phyloP scores from a whole-genome alignment of 1,140 invertebrate genomes.

The Protaetia brevitarsis region DNA sequence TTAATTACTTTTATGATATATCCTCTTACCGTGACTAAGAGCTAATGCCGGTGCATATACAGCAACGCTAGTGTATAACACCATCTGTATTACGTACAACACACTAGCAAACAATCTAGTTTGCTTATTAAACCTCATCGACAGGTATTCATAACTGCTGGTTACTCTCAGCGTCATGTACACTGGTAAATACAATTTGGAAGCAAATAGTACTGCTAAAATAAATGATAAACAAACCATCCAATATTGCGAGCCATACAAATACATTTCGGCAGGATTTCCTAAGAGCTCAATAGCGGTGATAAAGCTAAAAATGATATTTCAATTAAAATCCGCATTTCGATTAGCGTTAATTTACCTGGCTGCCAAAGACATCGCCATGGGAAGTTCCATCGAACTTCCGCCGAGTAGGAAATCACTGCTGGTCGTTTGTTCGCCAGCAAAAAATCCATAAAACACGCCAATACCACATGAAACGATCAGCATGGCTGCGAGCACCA shows the following conservation, averaged over 20 bases:
- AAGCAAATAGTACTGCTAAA: slow-evolving; percentile 75
- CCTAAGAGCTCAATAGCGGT: slow-evolving; percentile 81
- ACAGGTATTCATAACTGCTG: slow-evolving; percentile 82
- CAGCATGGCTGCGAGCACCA: slow-evolving; percentile 67
- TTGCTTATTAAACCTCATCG: slow-evolving; percentile 62
- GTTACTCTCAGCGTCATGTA: slow-evolving; percentile 84
- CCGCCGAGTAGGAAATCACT: slow-evolving; percentile 76
- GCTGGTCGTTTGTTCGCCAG: slow-evolving; percentile 69
- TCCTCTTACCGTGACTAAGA: slow-evolving; percentile 70
- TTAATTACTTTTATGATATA: background rate
- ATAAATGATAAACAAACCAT: slow-evolving; percentile 71
- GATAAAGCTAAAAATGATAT: slow-evolving; percentile 66
- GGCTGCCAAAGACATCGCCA: slow-evolving; percentile 74
- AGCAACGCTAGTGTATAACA: slow-evolving; percentile 89
- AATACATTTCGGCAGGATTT: slow-evolving; percentile 81
- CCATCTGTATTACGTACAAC: slow-evolving; percentile 77
- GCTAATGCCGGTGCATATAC: slow-evolving; percentile 92
- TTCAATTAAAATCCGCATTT: background rate
- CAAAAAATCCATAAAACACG: slow-evolving; percentile 74
- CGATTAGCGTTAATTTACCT: slow-evolving; percentile 51
- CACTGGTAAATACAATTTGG: slow-evolving; percentile 83
- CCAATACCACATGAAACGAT: slow-evolving; percentile 73
- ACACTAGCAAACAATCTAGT: slow-evolving; percentile 68
- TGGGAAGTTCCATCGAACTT: slow-evolving; percentile 71
- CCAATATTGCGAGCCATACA: slow-evolving; percentile 75